These are phyloP conservation scores for Dryocosmus kuriphilus DNA, from an alignment of 2,888 invertebrate genomes.

Conservation along the genomic window DNA sequence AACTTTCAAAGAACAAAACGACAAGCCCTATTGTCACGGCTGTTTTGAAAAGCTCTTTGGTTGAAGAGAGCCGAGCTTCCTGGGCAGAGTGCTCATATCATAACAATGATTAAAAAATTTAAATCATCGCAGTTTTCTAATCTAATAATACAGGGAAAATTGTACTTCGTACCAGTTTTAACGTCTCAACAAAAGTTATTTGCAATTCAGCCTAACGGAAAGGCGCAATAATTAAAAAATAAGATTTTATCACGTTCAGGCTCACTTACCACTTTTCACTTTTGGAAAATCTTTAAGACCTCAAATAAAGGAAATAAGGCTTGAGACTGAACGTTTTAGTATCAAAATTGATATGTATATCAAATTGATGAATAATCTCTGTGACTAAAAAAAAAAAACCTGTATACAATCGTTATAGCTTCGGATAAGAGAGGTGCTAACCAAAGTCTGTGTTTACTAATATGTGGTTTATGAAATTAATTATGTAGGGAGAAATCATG, in stretches of 20 bases:
- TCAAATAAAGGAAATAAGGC: neutral
- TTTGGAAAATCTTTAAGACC: neutral
- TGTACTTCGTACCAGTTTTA: constrained; percentile 40
- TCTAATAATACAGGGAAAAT: constrained; percentile 45
- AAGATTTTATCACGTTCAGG: neutral
- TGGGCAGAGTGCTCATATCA: neutral
- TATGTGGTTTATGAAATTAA: constrained; percentile 39
- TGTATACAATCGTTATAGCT: constrained; percentile 28
- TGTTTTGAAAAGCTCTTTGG: constrained; percentile 99
- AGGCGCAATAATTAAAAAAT: neutral
- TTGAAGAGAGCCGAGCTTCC: constrained; percentile 76
- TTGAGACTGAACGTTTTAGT: neutral
- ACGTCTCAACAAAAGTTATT: neutral
- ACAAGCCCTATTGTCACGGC: constrained; percentile 98
- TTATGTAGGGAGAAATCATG: constrained; percentile 28
- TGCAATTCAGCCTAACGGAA: neutral
- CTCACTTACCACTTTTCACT: neutral
- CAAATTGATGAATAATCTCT: constrained; percentile 30
- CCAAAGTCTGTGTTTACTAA: constrained; percentile 53
- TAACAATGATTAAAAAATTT: constrained; percentile 34
- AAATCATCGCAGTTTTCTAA: constrained; percentile 32
- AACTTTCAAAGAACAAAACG: constrained; percentile 99
- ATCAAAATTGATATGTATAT: constrained; percentile 15
- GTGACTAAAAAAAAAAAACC: neutral
- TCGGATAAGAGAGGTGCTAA: constrained; percentile 55